These are phyloP conservation scores for Odontothrips loti DNA, from an alignment of 2,888 invertebrate genomes.

Conservation along the genomic window DNA sequence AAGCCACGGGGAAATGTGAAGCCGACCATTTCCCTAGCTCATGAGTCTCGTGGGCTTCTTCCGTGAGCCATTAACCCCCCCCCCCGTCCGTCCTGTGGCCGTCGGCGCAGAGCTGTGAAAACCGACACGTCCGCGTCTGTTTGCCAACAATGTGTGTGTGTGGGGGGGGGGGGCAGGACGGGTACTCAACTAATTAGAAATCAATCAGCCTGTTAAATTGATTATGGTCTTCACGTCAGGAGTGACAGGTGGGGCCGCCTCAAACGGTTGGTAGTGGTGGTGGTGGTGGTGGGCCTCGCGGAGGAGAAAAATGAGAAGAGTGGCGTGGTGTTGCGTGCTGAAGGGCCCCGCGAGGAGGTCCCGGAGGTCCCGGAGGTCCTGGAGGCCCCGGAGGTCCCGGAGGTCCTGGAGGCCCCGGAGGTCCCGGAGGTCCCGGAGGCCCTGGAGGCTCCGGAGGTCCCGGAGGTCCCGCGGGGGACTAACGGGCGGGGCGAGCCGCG, in stretches of 20 bases:
- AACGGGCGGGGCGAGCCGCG: background rate
- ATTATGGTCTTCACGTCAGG: constrained; percentile 3
- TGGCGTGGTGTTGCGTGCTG: too few relatives aligned
- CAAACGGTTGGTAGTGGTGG: background rate
- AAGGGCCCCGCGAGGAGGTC: too few relatives aligned
- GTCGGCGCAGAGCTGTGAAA: background rate
- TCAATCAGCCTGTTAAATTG: constrained; percentile 6
- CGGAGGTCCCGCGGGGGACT: too few relatives aligned
- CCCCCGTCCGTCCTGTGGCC: background rate
- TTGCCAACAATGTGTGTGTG: background rate
- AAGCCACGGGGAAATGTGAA: too few relatives aligned
- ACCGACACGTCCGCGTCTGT: background rate
- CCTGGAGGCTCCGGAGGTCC: too few relatives aligned
- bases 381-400: too few relatives aligned
- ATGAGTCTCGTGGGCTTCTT: background rate
- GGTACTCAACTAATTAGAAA: background rate
- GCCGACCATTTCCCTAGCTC: too few relatives aligned
- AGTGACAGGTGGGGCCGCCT: background rate
- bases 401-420: too few relatives aligned
- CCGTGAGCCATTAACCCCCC: background rate
- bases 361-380: too few relatives aligned
- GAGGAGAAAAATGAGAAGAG: too few relatives aligned
- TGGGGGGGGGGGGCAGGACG: background rate
- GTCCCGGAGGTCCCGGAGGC: too few relatives aligned
- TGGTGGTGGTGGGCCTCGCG: background rate